Percentiles rank a stretch among this genome's conserved stretches.
Evolutionary conservation across 2,888 invertebrate genomes (phyloP).

Genomic region (Actias luna): DNA sequence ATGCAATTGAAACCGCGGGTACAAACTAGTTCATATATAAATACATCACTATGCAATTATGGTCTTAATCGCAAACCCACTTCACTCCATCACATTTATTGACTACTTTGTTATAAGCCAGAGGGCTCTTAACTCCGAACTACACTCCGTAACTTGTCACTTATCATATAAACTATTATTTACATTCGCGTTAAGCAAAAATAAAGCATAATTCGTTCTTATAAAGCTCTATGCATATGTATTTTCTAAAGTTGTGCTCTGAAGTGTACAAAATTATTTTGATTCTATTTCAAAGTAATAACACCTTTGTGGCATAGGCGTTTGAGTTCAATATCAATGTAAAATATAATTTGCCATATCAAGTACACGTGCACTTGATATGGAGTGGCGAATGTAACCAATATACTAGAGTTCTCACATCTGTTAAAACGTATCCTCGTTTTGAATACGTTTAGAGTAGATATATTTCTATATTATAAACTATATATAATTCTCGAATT

Average conservation of each 20-base stretch:
- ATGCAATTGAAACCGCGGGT: too few species aligned
- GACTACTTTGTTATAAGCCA: background rate
- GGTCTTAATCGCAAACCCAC: background rate
- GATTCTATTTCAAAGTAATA: background rate
- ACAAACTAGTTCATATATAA: too few species aligned
- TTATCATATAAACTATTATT: background rate
- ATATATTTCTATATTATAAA: too few species aligned
- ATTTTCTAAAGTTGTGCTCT: background rate
- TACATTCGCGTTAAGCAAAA: background rate
- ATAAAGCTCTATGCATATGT: background rate
- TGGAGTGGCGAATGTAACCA: constrained; percentile 6
- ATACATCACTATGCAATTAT: too few species aligned
- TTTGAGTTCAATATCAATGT: background rate
- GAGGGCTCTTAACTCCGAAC: constrained; percentile 4
- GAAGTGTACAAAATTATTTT: background rate
- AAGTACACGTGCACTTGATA: background rate
- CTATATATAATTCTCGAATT: too few species aligned
- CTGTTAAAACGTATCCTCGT: background rate
- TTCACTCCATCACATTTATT: constrained; percentile 5
- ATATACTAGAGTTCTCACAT: background rate
- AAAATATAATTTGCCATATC: background rate
- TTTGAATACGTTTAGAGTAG: background rate
- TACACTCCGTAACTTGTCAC: background rate
- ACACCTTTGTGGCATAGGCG: background rate
- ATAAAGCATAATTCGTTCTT: background rate